A percentile compares a stretch with the other conserved stretches of the same genome.
Evolutionary conservation across 2,888 invertebrate genomes (phyloP).

Genomic region (Arrhopalites spinosus): DNA sequence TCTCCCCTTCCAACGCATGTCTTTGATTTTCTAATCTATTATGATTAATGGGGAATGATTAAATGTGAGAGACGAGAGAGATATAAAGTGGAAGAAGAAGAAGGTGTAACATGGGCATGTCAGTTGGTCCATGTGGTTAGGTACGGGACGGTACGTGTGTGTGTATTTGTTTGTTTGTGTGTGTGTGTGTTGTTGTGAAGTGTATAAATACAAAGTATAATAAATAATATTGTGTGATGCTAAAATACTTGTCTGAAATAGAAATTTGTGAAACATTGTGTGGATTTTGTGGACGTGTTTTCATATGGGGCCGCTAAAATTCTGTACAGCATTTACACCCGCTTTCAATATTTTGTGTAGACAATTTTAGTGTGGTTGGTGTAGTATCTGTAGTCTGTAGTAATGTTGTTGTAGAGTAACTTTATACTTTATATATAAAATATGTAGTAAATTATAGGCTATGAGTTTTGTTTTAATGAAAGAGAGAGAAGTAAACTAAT

Average conservation of each 20-base stretch:
- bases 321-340: background rate
- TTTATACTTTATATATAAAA: too few relatives aligned
- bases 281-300: background rate
- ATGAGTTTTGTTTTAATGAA: conserved; percentile 11
- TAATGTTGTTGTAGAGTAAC: too few relatives aligned
- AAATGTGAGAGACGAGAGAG: conserved; percentile 21
- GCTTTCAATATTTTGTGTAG: background rate
- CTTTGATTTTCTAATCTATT: conserved; percentile 35
- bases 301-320: background rate
- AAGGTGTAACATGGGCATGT: conserved; percentile 35
- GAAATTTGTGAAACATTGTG: conserved; percentile 22
- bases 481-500: conserved; percentile 22
- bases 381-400: background rate
- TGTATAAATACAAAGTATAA: background rate
- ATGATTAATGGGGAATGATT: conserved; percentile 38
- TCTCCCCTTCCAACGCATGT: conserved; percentile 19
- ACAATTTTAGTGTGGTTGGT: background rate
- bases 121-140: background rate
- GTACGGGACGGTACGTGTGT: conserved; percentile 12
- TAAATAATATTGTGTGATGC: conserved; percentile 1
- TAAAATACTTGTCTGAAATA: conserved; percentile 22
- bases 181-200: background rate
- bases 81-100: background rate
- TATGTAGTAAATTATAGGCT: background rate
- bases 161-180: background rate